A percentile compares a stretch with the other conserved stretches of the same genome.
Evolutionary conservation across 2,797 vertebrate species (phyloP).

Genomic region (Tenualosa ilisha): DNA sequence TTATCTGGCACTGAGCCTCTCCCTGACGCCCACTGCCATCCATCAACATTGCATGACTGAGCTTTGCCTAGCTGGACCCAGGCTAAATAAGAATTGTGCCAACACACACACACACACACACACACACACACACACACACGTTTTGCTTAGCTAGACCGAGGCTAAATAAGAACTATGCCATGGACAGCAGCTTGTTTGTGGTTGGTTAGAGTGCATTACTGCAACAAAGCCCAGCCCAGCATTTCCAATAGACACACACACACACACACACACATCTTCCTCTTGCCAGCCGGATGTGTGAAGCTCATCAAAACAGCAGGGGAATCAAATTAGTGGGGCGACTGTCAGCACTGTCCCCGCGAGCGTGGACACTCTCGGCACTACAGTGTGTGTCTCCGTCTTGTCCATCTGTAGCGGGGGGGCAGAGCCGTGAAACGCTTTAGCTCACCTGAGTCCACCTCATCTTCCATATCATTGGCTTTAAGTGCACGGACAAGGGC

Average conservation of each 20-base stretch:
- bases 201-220: slow-evolving; percentile 9
- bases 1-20: slow-evolving; percentile 59
- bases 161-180: not conserved
- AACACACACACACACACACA: not conserved
- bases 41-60: slow-evolving; percentile 67
- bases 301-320: not conserved
- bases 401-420: not conserved
- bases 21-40: slow-evolving; percentile 56
- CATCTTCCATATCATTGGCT: not conserved
- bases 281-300: not conserved
- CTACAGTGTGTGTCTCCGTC: not conserved
- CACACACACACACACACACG: slow-evolving; percentile 4
- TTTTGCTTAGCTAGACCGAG: slow-evolving; percentile 52
- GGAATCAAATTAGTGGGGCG: not conserved
- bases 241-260: not conserved
- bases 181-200: slow-evolving; percentile 28
- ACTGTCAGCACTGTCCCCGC: not conserved
- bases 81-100: not conserved
- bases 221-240: not conserved
- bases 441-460: not conserved
- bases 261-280: not conserved
- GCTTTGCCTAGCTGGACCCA: slow-evolving; percentile 54
- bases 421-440: not conserved
- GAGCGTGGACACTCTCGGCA: too few species aligned
- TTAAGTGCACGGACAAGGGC: not conserved